Evolutionary conservation across 2,797 vertebrate genomes (phyloP).

Genomic region (Phrynocephalus guinanensis): DNA sequence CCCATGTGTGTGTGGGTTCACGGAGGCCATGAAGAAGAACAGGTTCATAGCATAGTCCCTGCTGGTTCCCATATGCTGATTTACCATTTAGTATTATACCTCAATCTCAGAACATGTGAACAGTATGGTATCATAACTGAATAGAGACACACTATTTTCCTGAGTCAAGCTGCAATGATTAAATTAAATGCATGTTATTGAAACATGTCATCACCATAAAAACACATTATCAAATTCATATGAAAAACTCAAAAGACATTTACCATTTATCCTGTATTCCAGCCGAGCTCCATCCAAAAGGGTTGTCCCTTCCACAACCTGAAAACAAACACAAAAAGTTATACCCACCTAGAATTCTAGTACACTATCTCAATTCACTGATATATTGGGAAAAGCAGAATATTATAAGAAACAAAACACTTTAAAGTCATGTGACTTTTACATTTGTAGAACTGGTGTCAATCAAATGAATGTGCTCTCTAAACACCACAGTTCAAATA

Average conservation of each 20-base stretch:
- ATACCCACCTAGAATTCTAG: not conserved
- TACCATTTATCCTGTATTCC: conserved; percentile 94
- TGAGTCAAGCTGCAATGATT: not conserved
- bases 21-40: too few species aligned
- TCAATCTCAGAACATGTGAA: too few species aligned
- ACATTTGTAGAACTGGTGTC: not conserved
- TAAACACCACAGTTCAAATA: not conserved
- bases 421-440: not conserved
- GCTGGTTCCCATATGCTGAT: too few species aligned
- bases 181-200: not conserved
- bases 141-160: not conserved
- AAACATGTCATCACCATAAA: not conserved
- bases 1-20: too few species aligned
- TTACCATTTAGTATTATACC: too few species aligned
- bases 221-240: fast-evolving
- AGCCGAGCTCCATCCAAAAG: conserved; percentile 85
- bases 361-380: not conserved
- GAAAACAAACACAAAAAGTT: conserved; percentile 34
- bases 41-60: too few species aligned
- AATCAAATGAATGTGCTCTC: not conserved
- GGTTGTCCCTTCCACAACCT: conserved; percentile 91
- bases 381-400: not conserved
- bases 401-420: not conserved
- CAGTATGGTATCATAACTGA: not conserved
- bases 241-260: conserved; percentile 47